Evolutionary conservation across 1,140 invertebrate genomes (phyloP).

Genomic region (Platyura marginata): DNA sequence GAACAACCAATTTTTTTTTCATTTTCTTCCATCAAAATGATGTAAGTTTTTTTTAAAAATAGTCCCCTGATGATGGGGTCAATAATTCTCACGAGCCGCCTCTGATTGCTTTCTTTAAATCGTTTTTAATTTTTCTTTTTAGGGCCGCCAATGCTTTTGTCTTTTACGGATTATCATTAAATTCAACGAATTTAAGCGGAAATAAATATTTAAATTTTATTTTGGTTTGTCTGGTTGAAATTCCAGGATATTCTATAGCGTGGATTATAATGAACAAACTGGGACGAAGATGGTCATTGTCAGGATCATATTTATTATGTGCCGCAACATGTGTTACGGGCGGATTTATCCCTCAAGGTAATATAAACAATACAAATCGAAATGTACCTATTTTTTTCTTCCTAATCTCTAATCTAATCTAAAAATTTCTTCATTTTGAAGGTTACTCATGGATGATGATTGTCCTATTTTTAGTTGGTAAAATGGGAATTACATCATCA

Average conservation of each 20-base stretch:
- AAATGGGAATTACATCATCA: constrained; percentile 38
- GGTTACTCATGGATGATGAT: constrained; percentile 29
- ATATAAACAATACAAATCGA: constrained; percentile 1
- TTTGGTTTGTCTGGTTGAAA: constrained; percentile 36
- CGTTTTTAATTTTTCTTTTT: constrained; percentile 10
- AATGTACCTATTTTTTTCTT: no score
- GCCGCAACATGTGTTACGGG: constrained; percentile 30
- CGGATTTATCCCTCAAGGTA: constrained; percentile 18
- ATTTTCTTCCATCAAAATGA: no score
- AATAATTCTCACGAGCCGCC: no score
- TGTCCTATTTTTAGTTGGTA: constrained; percentile 39
- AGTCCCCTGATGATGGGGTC: no score
- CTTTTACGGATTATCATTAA: constrained; percentile 53
- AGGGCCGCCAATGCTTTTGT: constrained; percentile 51
- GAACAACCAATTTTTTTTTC: no score
- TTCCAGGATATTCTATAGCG: constrained; percentile 32
- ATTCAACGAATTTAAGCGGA: constrained; percentile 42
- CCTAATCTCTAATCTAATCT: no score
- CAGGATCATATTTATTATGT: constrained; percentile 32
- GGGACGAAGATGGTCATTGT: constrained; percentile 30
- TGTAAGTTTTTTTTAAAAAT: no score
- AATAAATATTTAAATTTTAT: constrained; percentile 41
- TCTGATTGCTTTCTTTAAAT: constrained; percentile 10
- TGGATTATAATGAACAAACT: constrained; percentile 30
- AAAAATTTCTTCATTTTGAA: constrained; percentile 9